Percentiles rank a stretch among this genome's conserved stretches.
Conservation (phyloP, 1,140 invertebrate species). For the Andrena cerasifolii region DNA sequence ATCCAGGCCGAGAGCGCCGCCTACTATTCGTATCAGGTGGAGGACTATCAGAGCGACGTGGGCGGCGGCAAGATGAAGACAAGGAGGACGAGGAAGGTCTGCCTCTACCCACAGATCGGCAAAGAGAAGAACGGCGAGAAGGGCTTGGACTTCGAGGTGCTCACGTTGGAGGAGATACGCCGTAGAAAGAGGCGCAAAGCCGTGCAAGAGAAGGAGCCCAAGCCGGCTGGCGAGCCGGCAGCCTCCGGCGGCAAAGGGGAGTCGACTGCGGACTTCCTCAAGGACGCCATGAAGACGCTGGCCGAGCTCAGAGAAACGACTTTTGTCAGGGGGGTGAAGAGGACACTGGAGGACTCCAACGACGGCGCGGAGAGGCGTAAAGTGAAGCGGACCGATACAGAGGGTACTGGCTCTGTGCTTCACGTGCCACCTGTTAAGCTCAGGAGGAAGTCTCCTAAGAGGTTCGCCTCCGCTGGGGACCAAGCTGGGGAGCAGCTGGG, state of each 20-base stretch:
- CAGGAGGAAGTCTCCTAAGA: constrained; percentile 57
- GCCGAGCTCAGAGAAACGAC: constrained; percentile 19
- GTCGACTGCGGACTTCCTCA: constrained; percentile 26
- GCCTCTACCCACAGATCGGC: constrained; percentile 15
- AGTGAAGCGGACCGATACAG: neutral
- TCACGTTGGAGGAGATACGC: constrained; percentile 79
- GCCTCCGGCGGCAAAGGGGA: neutral
- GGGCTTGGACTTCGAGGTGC: constrained; percentile 72
- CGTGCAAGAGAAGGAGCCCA: neutral
- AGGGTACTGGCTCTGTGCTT: neutral
- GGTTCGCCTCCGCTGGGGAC: neutral
- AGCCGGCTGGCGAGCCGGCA: neutral
- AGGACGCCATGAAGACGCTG: constrained; percentile 47
- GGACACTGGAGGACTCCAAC: neutral
- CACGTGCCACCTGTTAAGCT: constrained; percentile 71
- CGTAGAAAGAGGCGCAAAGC: constrained; percentile 55
- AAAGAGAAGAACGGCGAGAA: constrained; percentile 22
- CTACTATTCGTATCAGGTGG: constrained; percentile 84
- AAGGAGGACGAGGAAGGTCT: constrained; percentile 25
- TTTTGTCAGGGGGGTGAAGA: constrained; percentile 15
- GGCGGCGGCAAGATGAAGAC: constrained; percentile 34
- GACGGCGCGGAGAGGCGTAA: constrained; percentile 14
- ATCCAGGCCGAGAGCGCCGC: constrained; percentile 87
- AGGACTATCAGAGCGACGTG: constrained; percentile 36
- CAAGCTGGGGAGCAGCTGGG: neutral